phyloP scores from a whole-genome alignment of 2,113 vertebrate species.

The Gavia stellata region DNA sequence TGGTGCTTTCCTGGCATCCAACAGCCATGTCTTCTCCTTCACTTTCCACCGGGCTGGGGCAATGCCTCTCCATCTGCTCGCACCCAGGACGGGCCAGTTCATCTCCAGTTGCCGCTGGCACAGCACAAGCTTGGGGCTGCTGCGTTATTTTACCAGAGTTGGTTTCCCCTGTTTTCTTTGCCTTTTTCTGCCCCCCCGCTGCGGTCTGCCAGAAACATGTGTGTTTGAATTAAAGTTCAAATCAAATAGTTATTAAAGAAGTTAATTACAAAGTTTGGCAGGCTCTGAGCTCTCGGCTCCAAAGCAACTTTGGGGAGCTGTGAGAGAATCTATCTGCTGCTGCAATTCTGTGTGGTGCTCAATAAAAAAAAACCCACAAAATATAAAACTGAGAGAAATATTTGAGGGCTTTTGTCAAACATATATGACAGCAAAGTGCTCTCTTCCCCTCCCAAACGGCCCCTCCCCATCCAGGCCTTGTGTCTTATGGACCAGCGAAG shows the following conservation, averaged over 20 bases:
- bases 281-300: not conserved
- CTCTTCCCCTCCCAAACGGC: not conserved
- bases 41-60: not conserved
- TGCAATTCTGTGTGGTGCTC: not conserved
- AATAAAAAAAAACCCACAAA: not conserved
- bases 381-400: constrained; percentile 9
- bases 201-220: not conserved
- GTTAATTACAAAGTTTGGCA: constrained; percentile 48
- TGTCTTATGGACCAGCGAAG: not conserved
- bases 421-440: not conserved
- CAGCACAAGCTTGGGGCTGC: not conserved
- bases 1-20: accelerated
- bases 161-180: not conserved
- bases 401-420: not conserved
- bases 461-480: not conserved
- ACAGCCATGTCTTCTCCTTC: not conserved
- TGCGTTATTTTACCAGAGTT: not conserved
- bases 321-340: constrained; percentile 49
- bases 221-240: constrained; percentile 19
- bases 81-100: not conserved
- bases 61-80: not conserved
- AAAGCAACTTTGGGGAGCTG: constrained; percentile 17
- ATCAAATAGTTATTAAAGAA: constrained; percentile 24
- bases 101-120: not conserved
- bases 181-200: accelerated